phyloP scores from a whole-genome alignment of 2,888 invertebrate species.

The Volucella inanis region DNA sequence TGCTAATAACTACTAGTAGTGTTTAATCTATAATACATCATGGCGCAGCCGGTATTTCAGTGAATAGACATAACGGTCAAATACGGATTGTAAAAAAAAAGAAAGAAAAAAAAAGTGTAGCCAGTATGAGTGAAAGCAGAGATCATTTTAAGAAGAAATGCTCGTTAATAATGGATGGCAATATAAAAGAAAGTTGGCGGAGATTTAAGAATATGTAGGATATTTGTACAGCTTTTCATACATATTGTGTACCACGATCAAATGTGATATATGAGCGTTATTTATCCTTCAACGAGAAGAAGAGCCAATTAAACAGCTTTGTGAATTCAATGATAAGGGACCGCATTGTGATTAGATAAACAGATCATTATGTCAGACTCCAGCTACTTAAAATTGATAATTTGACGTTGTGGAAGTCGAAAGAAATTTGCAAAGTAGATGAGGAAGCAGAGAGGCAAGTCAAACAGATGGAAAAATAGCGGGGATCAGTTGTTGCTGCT shows the following conservation, averaged over 20 bases:
- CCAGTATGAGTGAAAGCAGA: too few relatives aligned
- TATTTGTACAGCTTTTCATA: slow-evolving; percentile 42
- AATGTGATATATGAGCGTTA: slow-evolving; percentile 44
- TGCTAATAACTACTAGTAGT: too few relatives aligned
- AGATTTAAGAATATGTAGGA: slow-evolving; percentile 33
- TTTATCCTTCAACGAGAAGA: slow-evolving; percentile 40
- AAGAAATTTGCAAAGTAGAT: slow-evolving; percentile 24
- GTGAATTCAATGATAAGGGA: slow-evolving; percentile 44
- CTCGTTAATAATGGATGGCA: slow-evolving; percentile 29
- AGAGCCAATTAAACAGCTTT: slow-evolving; percentile 35
- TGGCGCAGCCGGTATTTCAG: too few relatives aligned
- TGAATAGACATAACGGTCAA: too few relatives aligned
- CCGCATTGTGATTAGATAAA: slow-evolving; percentile 35
- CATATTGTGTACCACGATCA: slow-evolving; percentile 38
- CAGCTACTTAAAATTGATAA: slow-evolving; percentile 25
- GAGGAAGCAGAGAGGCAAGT: slow-evolving; percentile 25
- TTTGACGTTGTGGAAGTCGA: slow-evolving; percentile 15
- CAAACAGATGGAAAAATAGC: slow-evolving; percentile 21
- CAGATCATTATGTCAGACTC: slow-evolving; percentile 28
- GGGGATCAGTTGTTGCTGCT: slow-evolving; percentile 18
- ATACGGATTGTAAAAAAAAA: too few relatives aligned
- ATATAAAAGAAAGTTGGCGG: slow-evolving; percentile 48
- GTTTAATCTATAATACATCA: too few relatives aligned
- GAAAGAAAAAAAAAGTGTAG: too few relatives aligned
- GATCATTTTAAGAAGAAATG: background rate